A percentile compares a stretch with the other conserved stretches of the same genome.
phyloP scores from a whole-genome alignment of 2,797 vertebrate species.

The Labroides dimidiatus region DNA sequence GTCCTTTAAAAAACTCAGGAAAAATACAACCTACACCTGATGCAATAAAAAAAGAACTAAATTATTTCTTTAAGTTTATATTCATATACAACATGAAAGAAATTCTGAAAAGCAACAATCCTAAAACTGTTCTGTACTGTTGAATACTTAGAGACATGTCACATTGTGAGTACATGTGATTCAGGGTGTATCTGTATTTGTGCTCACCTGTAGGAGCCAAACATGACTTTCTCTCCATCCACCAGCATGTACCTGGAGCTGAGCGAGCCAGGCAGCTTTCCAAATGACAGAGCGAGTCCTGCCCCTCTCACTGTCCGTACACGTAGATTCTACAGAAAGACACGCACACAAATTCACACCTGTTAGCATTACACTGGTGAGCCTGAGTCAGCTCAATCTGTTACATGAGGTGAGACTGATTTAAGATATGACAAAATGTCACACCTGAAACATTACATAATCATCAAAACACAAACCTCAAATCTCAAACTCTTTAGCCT shows the following conservation, averaged over 20 bases:
- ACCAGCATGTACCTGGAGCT: constrained; percentile 95
- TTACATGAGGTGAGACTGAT: background rate
- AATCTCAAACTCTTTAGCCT: constrained; percentile 29
- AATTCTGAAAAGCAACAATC: no score
- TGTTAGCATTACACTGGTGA: constrained; percentile 16
- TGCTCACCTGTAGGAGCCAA: constrained; percentile 93
- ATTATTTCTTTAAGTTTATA: no score
- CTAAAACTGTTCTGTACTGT: no score
- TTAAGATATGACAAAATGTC: constrained; percentile 34
- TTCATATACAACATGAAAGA: no score
- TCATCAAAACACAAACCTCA: constrained; percentile 23
- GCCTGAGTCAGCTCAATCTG: constrained; percentile 33
- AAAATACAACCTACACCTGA: no score
- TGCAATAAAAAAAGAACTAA: no score
- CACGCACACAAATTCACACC: constrained; percentile 34
- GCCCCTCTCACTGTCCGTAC: constrained; percentile 89
- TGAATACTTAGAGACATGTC: no score
- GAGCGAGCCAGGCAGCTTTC: constrained; percentile 89
- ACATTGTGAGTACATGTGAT: no score
- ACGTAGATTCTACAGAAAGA: constrained; percentile 89
- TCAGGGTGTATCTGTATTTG: no score
- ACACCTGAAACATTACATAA: constrained; percentile 42
- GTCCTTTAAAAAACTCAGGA: no score
- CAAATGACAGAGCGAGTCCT: constrained; percentile 89
- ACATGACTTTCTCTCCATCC: constrained; percentile 94